A percentile compares a stretch with the other conserved stretches of the same genome.
These are phyloP conservation scores for Erynnis tages DNA, from an alignment of 2,888 invertebrate species.

Conservation along the genomic window DNA sequence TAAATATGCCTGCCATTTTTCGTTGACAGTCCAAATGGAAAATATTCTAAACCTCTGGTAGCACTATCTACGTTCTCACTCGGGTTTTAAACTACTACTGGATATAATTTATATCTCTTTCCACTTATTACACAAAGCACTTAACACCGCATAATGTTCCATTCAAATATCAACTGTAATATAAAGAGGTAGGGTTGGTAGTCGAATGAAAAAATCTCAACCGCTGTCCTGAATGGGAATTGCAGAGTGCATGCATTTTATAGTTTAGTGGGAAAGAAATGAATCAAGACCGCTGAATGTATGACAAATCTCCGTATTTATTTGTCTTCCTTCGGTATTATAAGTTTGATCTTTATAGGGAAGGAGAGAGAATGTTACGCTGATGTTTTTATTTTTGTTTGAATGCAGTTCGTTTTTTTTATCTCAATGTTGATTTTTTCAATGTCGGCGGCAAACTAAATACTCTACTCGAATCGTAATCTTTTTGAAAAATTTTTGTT, in stretches of 20 bases:
- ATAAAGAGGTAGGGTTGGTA: conserved; percentile 16
- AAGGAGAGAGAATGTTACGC: not conserved
- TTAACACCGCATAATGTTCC: conserved; percentile 27
- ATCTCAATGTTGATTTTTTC: too few relatives aligned
- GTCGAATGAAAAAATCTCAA: conserved; percentile 20
- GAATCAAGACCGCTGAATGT: conserved; percentile 44
- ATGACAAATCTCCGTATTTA: conserved; percentile 40
- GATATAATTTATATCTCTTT: conserved; percentile 47
- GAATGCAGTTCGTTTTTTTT: too few relatives aligned
- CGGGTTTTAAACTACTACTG: conserved; percentile 44
- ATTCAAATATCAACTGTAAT: conserved; percentile 27
- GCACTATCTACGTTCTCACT: conserved; percentile 45
- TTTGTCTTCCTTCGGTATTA: conserved; percentile 30
- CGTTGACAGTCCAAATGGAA: conserved; percentile 45
- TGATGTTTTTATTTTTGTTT: not conserved
- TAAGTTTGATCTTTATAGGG: conserved; percentile 6
- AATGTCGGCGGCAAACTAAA: too few relatives aligned
- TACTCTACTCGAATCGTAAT: too few relatives aligned
- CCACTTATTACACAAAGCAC: conserved; percentile 37
- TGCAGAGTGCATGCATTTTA: conserved; percentile 45
- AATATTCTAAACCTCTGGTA: conserved; percentile 43
- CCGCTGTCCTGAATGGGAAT: conserved; percentile 34
- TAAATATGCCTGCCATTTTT: conserved; percentile 41
- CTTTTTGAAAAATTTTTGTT: too few relatives aligned
- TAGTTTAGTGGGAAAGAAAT: conserved; percentile 44